These are phyloP conservation scores for Cliona cf. orientalis DNA, from an alignment of 37 sponge, comb jelly and placozoan genomes.

Conservation along the genomic window DNA sequence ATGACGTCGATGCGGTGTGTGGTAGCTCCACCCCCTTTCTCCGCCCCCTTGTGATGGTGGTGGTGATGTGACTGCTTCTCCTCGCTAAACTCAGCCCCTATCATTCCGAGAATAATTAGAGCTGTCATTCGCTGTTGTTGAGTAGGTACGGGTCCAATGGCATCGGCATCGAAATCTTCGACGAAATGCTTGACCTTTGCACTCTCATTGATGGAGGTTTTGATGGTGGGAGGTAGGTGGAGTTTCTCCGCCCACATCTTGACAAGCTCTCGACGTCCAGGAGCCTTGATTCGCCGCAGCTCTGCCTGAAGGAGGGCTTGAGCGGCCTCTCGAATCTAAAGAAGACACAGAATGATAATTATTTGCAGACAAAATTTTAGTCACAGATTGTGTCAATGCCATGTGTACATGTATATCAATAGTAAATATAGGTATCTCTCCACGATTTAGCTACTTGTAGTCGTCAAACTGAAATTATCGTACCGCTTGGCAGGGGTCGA, in stretches of 20 bases:
- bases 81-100: slow-evolving; percentile 87
- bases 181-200: slow-evolving; percentile 8
- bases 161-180: slow-evolving; percentile 16
- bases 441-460: neutral
- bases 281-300: slow-evolving; percentile 65
- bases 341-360: neutral
- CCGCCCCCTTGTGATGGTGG: slow-evolving; percentile 5
- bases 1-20: slow-evolving; percentile 35
- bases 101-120: slow-evolving; percentile 87
- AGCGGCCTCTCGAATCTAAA: slow-evolving; percentile 89
- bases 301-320: slow-evolving; percentile 91
- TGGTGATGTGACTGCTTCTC: slow-evolving; percentile 1
- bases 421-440: neutral
- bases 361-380: too few relatives aligned
- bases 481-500: slow-evolving; percentile 82
- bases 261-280: slow-evolving; percentile 64
- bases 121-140: slow-evolving; percentile 88
- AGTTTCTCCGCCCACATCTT: slow-evolving; percentile 72
- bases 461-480: neutral
- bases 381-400: too few relatives aligned
- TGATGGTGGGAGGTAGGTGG: slow-evolving; percentile 42
- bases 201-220: slow-evolving; percentile 10
- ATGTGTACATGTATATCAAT: neutral
- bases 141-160: slow-evolving; percentile 42
- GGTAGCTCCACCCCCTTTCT: slow-evolving; percentile 1